These are phyloP conservation scores for Hippocampus comes DNA, from an alignment of 2,113 vertebrate genomes.

Conservation along the genomic window DNA sequence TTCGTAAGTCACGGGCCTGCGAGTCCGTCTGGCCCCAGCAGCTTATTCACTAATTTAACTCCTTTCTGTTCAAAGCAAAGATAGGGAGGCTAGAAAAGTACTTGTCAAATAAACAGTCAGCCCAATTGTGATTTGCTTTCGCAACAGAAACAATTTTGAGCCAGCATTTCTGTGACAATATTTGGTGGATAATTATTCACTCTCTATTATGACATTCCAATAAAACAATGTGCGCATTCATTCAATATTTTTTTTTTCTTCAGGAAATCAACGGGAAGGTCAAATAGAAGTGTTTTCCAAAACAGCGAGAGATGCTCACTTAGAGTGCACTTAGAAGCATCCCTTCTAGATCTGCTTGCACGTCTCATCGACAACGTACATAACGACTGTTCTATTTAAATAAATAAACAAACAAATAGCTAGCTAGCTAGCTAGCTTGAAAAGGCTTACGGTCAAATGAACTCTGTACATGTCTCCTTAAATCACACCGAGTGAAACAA, in stretches of 20 bases:
- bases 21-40: not conserved
- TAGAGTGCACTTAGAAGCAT: constrained; percentile 27
- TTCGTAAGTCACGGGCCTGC: not conserved
- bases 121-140: not conserved
- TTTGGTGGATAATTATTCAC: not conserved
- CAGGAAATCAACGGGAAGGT: constrained; percentile 39
- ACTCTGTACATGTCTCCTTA: constrained; percentile 19
- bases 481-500: constrained; percentile 32
- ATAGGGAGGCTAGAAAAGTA: not conserved
- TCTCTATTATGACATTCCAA: not conserved
- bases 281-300: constrained; percentile 40
- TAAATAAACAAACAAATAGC: constrained; percentile 9
- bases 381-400: constrained; percentile 27
- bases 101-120: not conserved
- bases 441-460: constrained; percentile 27
- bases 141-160: not conserved
- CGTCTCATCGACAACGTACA: constrained; percentile 42
- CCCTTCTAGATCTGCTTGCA: constrained; percentile 14
- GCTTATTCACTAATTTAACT: not conserved
- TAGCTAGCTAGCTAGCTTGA: constrained; percentile 15
- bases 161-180: not conserved
- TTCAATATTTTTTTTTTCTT: constrained; percentile 12
- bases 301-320: constrained; percentile 34
- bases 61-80: not conserved
- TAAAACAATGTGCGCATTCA: not conserved